A percentile compares a stretch with the other conserved stretches of the same genome.
Evolutionary conservation across 1,140 invertebrate genomes (phyloP).

Genomic region (Thaumetopoea pityocampa): DNA sequence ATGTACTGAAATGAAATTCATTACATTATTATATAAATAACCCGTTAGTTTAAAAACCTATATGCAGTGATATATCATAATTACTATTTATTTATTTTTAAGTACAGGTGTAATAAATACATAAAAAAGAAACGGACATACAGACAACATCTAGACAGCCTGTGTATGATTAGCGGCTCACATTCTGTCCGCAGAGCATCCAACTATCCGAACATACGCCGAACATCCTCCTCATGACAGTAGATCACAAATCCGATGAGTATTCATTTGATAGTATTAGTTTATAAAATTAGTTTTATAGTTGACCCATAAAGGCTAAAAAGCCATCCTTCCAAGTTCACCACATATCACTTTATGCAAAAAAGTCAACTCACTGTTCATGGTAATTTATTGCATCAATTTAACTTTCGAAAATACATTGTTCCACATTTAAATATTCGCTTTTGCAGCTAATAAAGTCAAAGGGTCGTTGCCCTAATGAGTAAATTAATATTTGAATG

Average conservation of each 20-base stretch:
- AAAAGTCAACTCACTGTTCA: slow-evolving; percentile 1
- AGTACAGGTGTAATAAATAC: no score
- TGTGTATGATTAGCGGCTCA: slow-evolving; percentile 52
- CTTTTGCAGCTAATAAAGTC: no score
- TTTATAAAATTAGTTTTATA: slow-evolving; percentile 4
- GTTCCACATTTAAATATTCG: not conserved
- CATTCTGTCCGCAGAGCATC: slow-evolving; percentile 70
- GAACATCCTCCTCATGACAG: slow-evolving; percentile 58
- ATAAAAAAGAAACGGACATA: slow-evolving; percentile 47
- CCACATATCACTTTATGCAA: not conserved
- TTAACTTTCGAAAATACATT: not conserved
- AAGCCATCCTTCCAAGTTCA: not conserved
- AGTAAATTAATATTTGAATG: no score
- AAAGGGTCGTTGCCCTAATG: no score
- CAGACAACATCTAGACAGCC: slow-evolving; percentile 62
- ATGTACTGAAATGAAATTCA: no score
- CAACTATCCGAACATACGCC: slow-evolving; percentile 64
- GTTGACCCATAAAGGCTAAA: not conserved
- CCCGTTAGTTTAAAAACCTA: no score
- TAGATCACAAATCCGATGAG: slow-evolving; percentile 24
- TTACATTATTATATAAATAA: no score
- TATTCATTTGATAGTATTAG: slow-evolving; percentile 20
- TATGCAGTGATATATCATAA: no score
- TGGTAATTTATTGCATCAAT: not conserved
- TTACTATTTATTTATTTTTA: no score